Evolutionary conservation across 92 coral and sea anemone genomes (phyloP).

Genomic region (Heliopora coerulea): DNA sequence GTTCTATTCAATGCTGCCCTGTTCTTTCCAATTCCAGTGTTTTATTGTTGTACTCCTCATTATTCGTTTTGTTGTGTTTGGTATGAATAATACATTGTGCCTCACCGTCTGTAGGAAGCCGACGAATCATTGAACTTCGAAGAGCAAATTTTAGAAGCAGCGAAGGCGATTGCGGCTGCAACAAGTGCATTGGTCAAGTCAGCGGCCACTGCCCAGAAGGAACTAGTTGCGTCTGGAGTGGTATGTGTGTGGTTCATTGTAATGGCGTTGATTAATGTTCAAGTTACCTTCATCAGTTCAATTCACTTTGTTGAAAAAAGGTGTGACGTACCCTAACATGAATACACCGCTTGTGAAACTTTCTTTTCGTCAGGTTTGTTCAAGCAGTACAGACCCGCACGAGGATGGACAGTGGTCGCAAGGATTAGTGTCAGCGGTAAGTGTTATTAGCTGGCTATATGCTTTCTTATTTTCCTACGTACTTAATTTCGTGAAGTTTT

Average conservation of each 20-base stretch:
- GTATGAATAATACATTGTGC: too few species aligned
- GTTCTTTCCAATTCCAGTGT: too few species aligned
- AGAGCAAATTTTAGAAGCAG: conserved; percentile 93
- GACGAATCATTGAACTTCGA: conserved; percentile 86
- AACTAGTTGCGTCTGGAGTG: conserved; percentile 85
- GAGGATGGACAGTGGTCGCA: conserved; percentile 99
- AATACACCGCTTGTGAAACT: too few species aligned
- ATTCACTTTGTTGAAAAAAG: too few species aligned
- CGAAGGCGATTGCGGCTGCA: conserved; percentile 96
- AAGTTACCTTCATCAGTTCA: too few species aligned
- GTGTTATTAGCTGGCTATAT: conserved; percentile 37
- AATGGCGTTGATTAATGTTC: too few species aligned
- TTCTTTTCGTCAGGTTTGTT: conserved; percentile 68
- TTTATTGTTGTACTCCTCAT: too few species aligned
- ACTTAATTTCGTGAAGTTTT: too few species aligned
- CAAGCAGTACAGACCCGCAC: conserved; percentile 73
- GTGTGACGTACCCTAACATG: too few species aligned
- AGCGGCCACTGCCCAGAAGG: conserved; percentile 95
- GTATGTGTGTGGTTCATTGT: conserved; percentile 46
- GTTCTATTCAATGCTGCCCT: too few species aligned
- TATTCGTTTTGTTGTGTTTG: not conserved
- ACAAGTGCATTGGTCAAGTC: conserved; percentile 95
- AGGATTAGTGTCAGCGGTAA: conserved; percentile 99
- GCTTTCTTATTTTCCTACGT: too few species aligned
- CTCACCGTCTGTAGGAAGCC: conserved; percentile 45